Evolutionary conservation across 2,797 vertebrate genomes (phyloP).

Genomic region (Streptopelia turtur): DNA sequence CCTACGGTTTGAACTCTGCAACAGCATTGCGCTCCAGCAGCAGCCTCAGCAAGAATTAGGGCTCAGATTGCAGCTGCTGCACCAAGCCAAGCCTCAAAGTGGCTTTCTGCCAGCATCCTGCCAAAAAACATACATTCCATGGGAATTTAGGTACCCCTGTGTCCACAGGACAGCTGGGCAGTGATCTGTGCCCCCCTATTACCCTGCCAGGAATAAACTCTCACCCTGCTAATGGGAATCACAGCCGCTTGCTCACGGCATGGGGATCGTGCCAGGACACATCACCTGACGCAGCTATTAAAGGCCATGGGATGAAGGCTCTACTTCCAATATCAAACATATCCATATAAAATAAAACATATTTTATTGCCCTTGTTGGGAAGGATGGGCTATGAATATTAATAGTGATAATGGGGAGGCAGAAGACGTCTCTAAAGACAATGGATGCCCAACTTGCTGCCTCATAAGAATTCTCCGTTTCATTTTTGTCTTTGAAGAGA

Average conservation of each 20-base stretch:
- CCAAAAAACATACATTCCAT: accelerated
- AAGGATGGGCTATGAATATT: background rate
- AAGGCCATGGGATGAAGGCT: background rate
- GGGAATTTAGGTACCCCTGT: accelerated
- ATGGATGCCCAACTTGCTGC: background rate
- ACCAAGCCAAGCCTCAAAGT: background rate
- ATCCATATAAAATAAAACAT: background rate
- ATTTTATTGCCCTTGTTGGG: background rate
- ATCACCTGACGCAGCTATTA: background rate
- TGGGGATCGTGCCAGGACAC: background rate
- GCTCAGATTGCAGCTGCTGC: background rate
- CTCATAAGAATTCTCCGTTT: accelerated
- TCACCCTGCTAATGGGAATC: background rate
- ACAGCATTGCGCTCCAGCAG: background rate
- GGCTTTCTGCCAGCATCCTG: background rate
- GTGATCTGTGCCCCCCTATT: background rate
- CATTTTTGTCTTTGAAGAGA: background rate
- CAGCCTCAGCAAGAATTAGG: background rate
- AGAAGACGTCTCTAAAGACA: background rate
- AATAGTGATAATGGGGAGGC: background rate
- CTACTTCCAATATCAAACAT: background rate
- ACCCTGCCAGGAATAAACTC: background rate
- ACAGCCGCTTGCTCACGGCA: background rate
- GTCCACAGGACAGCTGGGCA: accelerated
- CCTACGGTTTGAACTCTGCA: background rate